Evolutionary conservation across 2,888 invertebrate species (phyloP).

Genomic region (Thyatira batis): DNA sequence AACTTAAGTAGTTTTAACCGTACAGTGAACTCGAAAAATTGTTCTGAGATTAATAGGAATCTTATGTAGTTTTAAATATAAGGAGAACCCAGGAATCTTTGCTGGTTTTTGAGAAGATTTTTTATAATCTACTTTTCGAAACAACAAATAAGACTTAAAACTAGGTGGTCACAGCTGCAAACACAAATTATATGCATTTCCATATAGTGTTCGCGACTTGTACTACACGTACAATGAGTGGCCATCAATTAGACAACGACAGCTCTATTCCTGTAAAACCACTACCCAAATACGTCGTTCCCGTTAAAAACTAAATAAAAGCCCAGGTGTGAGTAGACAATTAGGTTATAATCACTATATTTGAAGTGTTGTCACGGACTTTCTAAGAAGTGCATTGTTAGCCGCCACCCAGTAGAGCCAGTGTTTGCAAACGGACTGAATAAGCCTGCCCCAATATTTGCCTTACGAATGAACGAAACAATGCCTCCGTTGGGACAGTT

Average conservation of each 20-base stretch:
- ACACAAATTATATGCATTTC: constrained; percentile 19
- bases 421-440: constrained; percentile 78
- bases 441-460: constrained; percentile 76
- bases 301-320: constrained; percentile 70
- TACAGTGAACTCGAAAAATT: too few species aligned
- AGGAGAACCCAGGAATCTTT: too few species aligned
- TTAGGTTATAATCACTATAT: constrained; percentile 78
- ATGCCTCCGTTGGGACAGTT: constrained; percentile 73
- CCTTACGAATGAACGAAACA: constrained; percentile 78
- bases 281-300: constrained; percentile 65
- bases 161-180: constrained; percentile 26
- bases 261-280: constrained; percentile 36
- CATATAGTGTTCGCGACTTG: constrained; percentile 49
- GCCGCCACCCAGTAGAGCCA: constrained; percentile 71
- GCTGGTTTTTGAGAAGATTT: too few species aligned
- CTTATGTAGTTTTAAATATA: too few species aligned
- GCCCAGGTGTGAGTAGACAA: constrained; percentile 73
- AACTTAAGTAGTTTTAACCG: too few species aligned
- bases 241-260: constrained; percentile 61
- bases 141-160: not conserved
- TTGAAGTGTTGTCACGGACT: constrained; percentile 78
- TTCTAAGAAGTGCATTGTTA: constrained; percentile 73
- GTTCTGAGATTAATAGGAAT: too few species aligned
- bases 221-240: constrained; percentile 52
- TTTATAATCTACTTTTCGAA: not conserved